Evolutionary conservation across 1,140 invertebrate genomes (phyloP).

Genomic region (Zaprionus camerounensis): DNA sequence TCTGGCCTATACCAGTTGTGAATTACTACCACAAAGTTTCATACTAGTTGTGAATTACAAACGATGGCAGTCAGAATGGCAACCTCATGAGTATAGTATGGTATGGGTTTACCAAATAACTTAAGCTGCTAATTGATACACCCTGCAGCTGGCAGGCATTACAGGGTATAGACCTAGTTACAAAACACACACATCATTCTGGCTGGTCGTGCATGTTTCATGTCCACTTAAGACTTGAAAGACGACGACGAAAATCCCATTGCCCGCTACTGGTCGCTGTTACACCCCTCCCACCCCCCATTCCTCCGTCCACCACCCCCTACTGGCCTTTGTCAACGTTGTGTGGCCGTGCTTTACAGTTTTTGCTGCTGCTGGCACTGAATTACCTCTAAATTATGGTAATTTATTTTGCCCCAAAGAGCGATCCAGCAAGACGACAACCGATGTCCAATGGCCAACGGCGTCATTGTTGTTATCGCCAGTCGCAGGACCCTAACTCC

Average conservation of each 20-base stretch:
- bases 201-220: conserved; percentile 77
- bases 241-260: conserved; percentile 53
- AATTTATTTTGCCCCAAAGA: conserved; percentile 83
- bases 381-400: conserved; percentile 83
- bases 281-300: background rate
- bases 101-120: too few relatives aligned
- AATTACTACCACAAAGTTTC: too few relatives aligned
- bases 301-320: background rate
- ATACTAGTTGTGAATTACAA: too few relatives aligned
- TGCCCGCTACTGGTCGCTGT: conserved; percentile 23
- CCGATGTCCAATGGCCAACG: conserved; percentile 45
- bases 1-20: too few relatives aligned
- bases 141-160: conserved; percentile 2
- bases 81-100: too few relatives aligned
- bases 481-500: conserved; percentile 4
- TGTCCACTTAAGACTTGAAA: conserved; percentile 76
- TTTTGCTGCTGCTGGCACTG: conserved; percentile 53
- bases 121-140: background rate
- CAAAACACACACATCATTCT: conserved; percentile 46
- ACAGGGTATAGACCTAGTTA: conserved; percentile 29
- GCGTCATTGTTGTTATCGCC: conserved; percentile 48
- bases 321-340: conserved; percentile 39
- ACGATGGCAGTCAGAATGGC: too few relatives aligned
- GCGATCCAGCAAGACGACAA: conserved; percentile 72
- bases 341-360: conserved; percentile 50